Percentiles rank a stretch among this genome's conserved stretches.
phyloP scores from a whole-genome alignment of 2,797 vertebrate species.

The Propithecus perrieri region DNA sequence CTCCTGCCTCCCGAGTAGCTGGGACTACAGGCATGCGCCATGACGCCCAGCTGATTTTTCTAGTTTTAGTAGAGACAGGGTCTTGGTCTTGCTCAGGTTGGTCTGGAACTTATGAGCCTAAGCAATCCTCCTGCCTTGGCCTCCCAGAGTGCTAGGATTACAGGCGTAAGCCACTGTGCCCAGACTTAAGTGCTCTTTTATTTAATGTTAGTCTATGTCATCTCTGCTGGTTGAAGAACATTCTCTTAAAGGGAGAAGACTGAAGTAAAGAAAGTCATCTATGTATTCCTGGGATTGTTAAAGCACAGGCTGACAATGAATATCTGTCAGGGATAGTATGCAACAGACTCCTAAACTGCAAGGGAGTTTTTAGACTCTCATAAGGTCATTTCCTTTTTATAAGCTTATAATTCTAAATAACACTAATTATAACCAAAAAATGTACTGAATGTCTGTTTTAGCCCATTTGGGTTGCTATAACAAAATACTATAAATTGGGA shows the following conservation, averaged over 20 bases:
- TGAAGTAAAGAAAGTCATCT: slow-evolving; percentile 6
- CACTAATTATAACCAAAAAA: slow-evolving; percentile 36
- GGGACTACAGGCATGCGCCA: too few relatives aligned
- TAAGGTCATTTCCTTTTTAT: slow-evolving; percentile 26
- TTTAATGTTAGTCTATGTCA: not conserved
- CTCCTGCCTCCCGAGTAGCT: too few relatives aligned
- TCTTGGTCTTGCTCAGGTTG: too few relatives aligned
- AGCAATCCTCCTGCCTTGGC: too few relatives aligned
- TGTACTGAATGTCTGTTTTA: not conserved
- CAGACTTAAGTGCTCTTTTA: not conserved
- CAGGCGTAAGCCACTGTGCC: too few relatives aligned
- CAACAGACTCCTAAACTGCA: not conserved
- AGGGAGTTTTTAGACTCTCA: not conserved
- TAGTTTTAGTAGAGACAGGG: too few relatives aligned
- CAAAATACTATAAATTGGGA: not conserved
- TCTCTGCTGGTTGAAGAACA: not conserved
- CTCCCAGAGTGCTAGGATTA: too few relatives aligned
- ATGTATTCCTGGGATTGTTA: not conserved
- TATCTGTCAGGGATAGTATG: not conserved
- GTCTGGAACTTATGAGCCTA: too few relatives aligned
- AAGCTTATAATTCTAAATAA: slow-evolving; percentile 16
- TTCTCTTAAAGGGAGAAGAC: not conserved
- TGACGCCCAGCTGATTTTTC: too few relatives aligned
- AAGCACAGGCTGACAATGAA: not conserved
- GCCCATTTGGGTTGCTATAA: not conserved